phyloP scores from a whole-genome alignment of 2,888 invertebrate genomes.

The Scelioninae gen. 1 region DNA sequence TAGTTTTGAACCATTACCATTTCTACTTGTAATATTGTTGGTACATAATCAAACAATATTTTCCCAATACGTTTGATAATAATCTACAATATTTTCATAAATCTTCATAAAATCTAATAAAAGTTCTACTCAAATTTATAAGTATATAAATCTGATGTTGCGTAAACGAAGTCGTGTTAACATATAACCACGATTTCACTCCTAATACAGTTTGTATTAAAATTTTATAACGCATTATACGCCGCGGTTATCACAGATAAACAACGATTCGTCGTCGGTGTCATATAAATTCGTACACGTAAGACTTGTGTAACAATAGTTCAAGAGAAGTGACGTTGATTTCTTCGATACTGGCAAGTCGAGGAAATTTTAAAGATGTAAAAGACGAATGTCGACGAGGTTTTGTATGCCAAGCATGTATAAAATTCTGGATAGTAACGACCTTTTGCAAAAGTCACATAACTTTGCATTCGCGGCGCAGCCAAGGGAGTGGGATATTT shows the following conservation, averaged over 20 bases:
- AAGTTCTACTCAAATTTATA: background rate
- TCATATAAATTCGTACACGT: background rate
- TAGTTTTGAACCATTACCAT: too few relatives aligned
- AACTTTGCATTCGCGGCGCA: conserved; percentile 71
- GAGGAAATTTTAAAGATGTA: conserved; percentile 53
- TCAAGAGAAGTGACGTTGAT: conserved; percentile 4
- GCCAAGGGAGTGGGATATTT: conserved; percentile 68
- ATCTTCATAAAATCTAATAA: conserved; percentile 1
- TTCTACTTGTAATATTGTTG: too few relatives aligned
- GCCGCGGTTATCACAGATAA: conserved; percentile 7
- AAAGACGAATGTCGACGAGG: conserved; percentile 34
- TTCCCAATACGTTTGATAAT: too few relatives aligned
- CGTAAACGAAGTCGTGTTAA: background rate
- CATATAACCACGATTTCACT: background rate
- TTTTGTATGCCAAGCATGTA: conserved; percentile 60
- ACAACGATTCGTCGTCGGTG: conserved; percentile 4
- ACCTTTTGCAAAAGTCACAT: conserved; percentile 73
- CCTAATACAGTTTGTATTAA: conserved; percentile 2
- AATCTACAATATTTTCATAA: too few relatives aligned
- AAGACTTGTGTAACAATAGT: background rate
- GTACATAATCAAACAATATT: too few relatives aligned
- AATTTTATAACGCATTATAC: conserved; percentile 16
- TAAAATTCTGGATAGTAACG: conserved; percentile 72
- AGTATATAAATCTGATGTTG: background rate
- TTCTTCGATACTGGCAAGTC: conserved; percentile 26